Percentiles rank a stretch among this genome's conserved stretches.
These are phyloP conservation scores for Xenopus petersii DNA, from an alignment of 2,797 vertebrate genomes.

Conservation along the genomic window DNA sequence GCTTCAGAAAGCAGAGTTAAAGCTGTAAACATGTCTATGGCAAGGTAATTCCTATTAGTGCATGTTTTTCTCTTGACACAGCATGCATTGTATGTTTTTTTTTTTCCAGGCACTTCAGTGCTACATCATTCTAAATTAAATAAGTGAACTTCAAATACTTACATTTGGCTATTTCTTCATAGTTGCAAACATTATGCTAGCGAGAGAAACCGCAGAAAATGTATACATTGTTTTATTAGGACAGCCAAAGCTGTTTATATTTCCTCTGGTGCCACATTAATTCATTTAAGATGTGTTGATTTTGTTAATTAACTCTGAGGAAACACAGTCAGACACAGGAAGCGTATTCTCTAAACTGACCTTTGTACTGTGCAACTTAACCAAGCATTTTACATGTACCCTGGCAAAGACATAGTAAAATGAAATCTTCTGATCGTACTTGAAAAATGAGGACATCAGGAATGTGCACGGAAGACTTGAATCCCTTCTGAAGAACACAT, in stretches of 20 bases:
- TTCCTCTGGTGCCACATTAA: constrained; percentile 3
- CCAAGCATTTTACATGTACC: constrained; percentile 38
- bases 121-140: constrained; percentile 1
- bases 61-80: background rate
- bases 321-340: constrained; percentile 57
- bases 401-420: constrained; percentile 19
- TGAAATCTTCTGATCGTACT: no score
- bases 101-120: background rate
- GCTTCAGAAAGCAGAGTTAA: no score
- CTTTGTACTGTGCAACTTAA: constrained; percentile 40
- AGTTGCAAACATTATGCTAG: background rate
- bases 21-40: no score
- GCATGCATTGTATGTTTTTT: background rate
- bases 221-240: background rate
- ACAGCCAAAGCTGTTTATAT: background rate
- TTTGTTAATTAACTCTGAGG: constrained; percentile 53
- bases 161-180: background rate
- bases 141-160: background rate
- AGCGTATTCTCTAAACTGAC: constrained; percentile 58
- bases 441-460: background rate
- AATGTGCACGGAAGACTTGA: background rate
- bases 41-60: background rate
- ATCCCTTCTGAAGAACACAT: background rate
- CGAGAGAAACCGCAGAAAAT: background rate
- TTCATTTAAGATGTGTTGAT: constrained; percentile 3